Percentiles rank a stretch among this genome's conserved stretches.
Evolutionary conservation across 2,888 invertebrate species (phyloP).

Genomic region (Dasypolia templi): DNA sequence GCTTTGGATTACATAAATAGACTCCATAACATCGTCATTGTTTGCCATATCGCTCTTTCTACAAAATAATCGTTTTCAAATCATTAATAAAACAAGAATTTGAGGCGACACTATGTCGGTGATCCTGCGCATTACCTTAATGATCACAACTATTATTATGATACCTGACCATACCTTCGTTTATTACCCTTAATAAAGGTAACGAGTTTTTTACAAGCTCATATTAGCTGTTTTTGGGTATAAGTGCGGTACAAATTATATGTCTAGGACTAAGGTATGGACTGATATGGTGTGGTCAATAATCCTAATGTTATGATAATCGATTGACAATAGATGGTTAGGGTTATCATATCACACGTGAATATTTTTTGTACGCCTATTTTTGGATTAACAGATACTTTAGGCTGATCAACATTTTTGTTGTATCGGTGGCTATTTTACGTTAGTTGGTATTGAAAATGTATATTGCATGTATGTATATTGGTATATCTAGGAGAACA

Average conservation of each 20-base stretch:
- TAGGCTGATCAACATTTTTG: background rate
- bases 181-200: constrained; percentile 86
- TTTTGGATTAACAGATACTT: background rate
- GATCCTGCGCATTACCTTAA: constrained; percentile 79
- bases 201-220: constrained; percentile 83
- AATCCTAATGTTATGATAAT: constrained; percentile 60
- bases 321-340: constrained; percentile 61
- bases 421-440: background rate
- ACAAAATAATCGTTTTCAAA: constrained; percentile 58
- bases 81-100: constrained; percentile 58
- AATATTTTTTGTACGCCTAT: background rate
- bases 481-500: no score
- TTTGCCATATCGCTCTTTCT: constrained; percentile 58
- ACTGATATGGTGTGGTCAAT: constrained; percentile 49
- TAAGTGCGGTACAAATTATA: constrained; percentile 78
- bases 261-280: constrained; percentile 72
- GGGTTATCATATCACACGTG: constrained; percentile 17
- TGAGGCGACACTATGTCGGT: constrained; percentile 78
- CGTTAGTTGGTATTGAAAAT: background rate
- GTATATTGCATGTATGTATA: no score
- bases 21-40: constrained; percentile 31
- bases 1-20: background rate
- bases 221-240: constrained; percentile 73
- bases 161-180: constrained; percentile 80
- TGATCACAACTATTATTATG: constrained; percentile 82